Conservation (phyloP, 2,113 vertebrate species). For the Lonchura striata region DNA sequence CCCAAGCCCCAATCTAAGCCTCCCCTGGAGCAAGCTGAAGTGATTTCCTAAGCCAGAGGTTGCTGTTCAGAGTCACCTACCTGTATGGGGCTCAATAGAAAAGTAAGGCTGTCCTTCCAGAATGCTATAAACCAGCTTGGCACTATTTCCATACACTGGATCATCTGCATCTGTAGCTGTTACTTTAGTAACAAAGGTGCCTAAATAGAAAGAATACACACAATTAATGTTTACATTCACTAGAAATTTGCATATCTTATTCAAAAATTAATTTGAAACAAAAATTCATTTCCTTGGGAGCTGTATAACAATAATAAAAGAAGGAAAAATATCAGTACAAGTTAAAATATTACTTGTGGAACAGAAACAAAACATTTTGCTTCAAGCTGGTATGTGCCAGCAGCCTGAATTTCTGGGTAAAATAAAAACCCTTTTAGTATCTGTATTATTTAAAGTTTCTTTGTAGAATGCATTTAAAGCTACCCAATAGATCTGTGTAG, state of each 20-base stretch:
- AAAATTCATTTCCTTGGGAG: not conserved
- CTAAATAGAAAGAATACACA: constrained; percentile 67
- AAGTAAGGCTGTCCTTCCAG: constrained; percentile 98
- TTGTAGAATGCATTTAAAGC: constrained; percentile 55
- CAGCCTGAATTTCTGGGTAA: not conserved
- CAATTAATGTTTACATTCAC: constrained; percentile 11
- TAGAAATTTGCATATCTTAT: not conserved
- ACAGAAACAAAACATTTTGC: not conserved
- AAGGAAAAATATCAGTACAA: not conserved
- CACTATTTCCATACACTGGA: constrained; percentile 96
- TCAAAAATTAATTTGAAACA: not conserved
- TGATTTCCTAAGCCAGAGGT: not conserved
- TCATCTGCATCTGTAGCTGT: constrained; percentile 97
- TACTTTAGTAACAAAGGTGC: constrained; percentile 92
- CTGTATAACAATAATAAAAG: not conserved
- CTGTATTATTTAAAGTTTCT: constrained; percentile 57
- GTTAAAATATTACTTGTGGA: not conserved
- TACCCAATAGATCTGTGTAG: constrained; percentile 17
- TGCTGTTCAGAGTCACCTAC: constrained; percentile 68
- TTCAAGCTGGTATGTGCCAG: not conserved
- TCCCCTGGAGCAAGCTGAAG: not conserved
- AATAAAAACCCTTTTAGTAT: not conserved
- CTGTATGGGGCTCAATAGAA: constrained; percentile 94
- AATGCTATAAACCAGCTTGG: constrained; percentile 96
- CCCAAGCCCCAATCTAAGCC: not conserved